These are phyloP conservation scores for Hyla sarda DNA, from an alignment of 2,113 vertebrate species.

Conservation along the genomic window DNA sequence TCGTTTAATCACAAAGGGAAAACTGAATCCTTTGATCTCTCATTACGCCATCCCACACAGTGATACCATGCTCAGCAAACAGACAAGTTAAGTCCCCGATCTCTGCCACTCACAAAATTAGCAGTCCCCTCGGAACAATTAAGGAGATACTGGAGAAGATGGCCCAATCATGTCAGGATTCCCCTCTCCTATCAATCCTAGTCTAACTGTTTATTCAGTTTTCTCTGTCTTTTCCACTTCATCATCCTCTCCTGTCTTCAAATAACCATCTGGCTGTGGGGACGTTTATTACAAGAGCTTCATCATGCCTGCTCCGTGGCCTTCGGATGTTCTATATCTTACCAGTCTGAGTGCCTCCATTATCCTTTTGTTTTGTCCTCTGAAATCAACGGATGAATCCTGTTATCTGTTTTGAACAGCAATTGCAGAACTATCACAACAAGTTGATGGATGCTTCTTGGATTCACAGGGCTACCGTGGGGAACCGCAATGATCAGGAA, in stretches of 20 bases:
- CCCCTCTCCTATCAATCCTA: slow-evolving; percentile 39
- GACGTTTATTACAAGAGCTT: slow-evolving; percentile 35
- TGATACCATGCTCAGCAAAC: not conserved
- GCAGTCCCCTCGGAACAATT: slow-evolving; percentile 47
- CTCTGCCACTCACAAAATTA: slow-evolving; percentile 35
- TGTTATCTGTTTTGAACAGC: slow-evolving; percentile 60
- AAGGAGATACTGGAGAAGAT: slow-evolving; percentile 31
- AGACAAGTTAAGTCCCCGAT: slow-evolving; percentile 41
- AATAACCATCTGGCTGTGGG: slow-evolving; percentile 34
- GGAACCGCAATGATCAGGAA: slow-evolving; percentile 47
- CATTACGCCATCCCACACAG: slow-evolving; percentile 43
- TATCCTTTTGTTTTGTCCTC: slow-evolving; percentile 55
- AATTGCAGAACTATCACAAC: slow-evolving; percentile 60
- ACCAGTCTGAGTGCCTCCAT: slow-evolving; percentile 47
- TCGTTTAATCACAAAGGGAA: slow-evolving; percentile 53
- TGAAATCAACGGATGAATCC: slow-evolving; percentile 53
- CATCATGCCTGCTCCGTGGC: slow-evolving; percentile 12
- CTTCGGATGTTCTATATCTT: slow-evolving; percentile 42
- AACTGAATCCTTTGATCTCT: slow-evolving; percentile 54
- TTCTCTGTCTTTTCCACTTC: slow-evolving; percentile 25
- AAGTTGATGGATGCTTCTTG: slow-evolving; percentile 50
- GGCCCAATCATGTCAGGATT: slow-evolving; percentile 32
- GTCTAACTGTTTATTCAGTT: slow-evolving; percentile 30
- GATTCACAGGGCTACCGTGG: slow-evolving; percentile 42
- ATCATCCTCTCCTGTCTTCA: slow-evolving; percentile 5